phyloP scores from a whole-genome alignment of 2,888 invertebrate species.

The Drosophila siamana region DNA sequence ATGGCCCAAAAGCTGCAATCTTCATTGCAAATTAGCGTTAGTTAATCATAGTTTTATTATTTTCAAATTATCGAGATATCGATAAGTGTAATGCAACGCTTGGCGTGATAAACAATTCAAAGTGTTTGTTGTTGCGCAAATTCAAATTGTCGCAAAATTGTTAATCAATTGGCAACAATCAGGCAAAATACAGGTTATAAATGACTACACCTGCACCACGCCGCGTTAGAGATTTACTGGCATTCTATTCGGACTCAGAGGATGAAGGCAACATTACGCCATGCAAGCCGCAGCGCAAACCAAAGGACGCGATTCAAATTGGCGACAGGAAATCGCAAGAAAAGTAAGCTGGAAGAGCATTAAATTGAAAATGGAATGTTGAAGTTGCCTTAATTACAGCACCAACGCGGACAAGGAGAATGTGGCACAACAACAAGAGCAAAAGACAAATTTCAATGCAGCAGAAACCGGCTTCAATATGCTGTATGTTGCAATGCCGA shows the following conservation, averaged over 20 bases:
- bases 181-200: conserved; percentile 24
- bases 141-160: conserved; percentile 33
- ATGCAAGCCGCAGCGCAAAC: conserved; percentile 49
- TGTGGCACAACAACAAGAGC: conserved; percentile 13
- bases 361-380: background rate
- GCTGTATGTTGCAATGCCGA: conserved; percentile 55
- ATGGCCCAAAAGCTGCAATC: background rate
- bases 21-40: background rate
- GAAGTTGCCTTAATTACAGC: conserved; percentile 16
- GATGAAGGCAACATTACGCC: conserved; percentile 82
- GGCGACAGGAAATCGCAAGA: conserved; percentile 11
- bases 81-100: conserved; percentile 15
- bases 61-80: conserved; percentile 15
- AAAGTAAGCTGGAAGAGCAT: conserved; percentile 16
- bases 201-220: conserved; percentile 81
- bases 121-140: conserved; percentile 32
- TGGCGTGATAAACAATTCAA: conserved; percentile 7
- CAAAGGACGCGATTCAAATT: conserved; percentile 22
- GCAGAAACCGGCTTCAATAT: conserved; percentile 25
- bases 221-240: conserved; percentile 82
- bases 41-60: background rate
- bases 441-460: conserved; percentile 8
- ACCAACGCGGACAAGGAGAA: conserved; percentile 66
- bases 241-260: conserved; percentile 82
- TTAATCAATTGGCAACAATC: background rate